Percentiles rank a stretch among this genome's conserved stretches.
phyloP scores from a whole-genome alignment of 2,113 vertebrate genomes.

The Atherinomorus stipes region DNA sequence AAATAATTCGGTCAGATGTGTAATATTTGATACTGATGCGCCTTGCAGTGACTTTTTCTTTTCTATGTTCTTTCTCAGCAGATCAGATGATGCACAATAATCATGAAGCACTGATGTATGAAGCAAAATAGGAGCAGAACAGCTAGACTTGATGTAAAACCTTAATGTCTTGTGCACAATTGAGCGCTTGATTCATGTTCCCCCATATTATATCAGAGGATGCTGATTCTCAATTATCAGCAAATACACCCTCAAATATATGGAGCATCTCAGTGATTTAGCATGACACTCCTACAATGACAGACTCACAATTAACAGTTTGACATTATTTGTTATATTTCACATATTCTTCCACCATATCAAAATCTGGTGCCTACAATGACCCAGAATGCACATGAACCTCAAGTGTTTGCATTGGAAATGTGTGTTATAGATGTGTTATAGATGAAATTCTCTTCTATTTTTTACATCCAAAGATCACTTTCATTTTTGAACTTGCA shows the following conservation, averaged over 20 bases:
- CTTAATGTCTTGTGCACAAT: conserved; percentile 1
- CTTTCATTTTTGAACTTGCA: background rate
- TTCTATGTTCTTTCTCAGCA: background rate
- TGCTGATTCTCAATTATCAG: background rate
- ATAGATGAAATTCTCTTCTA: conserved; percentile 3
- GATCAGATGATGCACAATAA: conserved; percentile 13
- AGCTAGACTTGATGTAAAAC: background rate
- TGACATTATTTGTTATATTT: background rate
- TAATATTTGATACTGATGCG: background rate
- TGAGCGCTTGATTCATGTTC: background rate
- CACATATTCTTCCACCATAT: background rate
- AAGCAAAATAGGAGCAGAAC: background rate
- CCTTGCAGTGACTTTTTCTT: background rate
- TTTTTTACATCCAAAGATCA: background rate
- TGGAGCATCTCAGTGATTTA: background rate
- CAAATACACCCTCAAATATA: background rate
- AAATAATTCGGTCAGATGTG: background rate
- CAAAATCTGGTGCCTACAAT: background rate
- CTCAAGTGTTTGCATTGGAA: background rate
- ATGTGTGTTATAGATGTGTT: background rate
- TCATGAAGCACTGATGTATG: background rate
- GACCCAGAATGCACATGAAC: background rate
- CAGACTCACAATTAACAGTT: background rate
- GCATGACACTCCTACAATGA: background rate
- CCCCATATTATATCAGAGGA: background rate